phyloP scores from a whole-genome alignment of 2,113 vertebrate species.

The Butastur rufipennis region DNA sequence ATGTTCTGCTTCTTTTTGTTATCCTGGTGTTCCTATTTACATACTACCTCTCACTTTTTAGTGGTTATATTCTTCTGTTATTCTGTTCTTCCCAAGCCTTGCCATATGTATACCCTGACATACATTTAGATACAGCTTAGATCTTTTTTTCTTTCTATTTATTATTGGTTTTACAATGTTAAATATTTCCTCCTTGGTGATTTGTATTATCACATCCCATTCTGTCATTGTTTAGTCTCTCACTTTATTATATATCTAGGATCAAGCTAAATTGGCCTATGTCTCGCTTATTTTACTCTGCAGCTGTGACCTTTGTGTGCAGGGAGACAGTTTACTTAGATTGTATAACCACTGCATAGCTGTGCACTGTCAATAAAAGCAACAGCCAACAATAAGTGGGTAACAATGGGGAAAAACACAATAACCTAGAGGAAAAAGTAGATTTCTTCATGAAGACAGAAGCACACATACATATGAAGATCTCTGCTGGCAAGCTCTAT shows the following conservation, averaged over 20 bases:
- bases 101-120: background rate
- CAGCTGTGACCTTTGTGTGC: background rate
- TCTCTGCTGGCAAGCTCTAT: background rate
- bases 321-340: background rate
- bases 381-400: background rate
- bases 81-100: background rate
- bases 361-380: background rate
- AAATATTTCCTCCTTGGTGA: background rate
- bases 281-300: background rate
- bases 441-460: background rate
- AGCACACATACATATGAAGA: background rate
- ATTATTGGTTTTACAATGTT: background rate
- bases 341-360: background rate
- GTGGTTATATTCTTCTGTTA: background rate
- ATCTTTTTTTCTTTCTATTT: background rate
- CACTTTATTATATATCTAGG: background rate
- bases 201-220: background rate
- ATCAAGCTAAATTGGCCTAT: background rate
- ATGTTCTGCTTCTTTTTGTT: background rate
- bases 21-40: background rate
- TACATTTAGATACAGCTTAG: background rate
- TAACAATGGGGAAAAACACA: background rate
- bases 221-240: background rate
- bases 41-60: background rate
- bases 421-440: background rate